Evolutionary conservation across 1,140 invertebrate genomes (phyloP).

Genomic region (Cryptotermes secundus): DNA sequence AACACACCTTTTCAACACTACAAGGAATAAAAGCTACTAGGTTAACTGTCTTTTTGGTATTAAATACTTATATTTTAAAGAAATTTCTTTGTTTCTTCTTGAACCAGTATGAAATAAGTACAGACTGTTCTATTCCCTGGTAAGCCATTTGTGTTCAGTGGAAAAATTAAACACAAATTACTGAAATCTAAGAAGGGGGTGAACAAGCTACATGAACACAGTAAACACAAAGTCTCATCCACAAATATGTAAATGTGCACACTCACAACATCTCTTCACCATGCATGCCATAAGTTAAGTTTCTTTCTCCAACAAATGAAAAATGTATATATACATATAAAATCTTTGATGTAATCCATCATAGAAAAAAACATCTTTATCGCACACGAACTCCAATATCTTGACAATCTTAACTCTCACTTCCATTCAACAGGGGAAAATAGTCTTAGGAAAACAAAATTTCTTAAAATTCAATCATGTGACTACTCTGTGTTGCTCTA

Average conservation of each 20-base stretch:
- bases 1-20: no score
- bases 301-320: not conserved
- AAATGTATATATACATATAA: constrained; percentile 3
- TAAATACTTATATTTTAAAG: not conserved
- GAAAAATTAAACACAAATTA: constrained; percentile 5
- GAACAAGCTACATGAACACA: not conserved
- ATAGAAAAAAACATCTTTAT: not conserved
- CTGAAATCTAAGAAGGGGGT: not conserved
- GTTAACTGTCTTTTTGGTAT: no score
- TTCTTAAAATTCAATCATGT: constrained; percentile 1
- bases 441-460: not conserved
- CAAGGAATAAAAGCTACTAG: no score
- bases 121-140: not conserved
- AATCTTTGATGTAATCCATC: not conserved
- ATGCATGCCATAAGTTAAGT: constrained; percentile 19
- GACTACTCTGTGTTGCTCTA: not conserved
- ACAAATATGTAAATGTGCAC: not conserved
- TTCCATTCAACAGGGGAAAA: not conserved
- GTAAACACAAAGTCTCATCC: not conserved
- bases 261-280: not conserved
- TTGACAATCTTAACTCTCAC: not conserved
- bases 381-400: not conserved
- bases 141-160: not conserved
- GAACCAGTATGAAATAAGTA: constrained; percentile 7
- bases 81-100: not conserved